These are phyloP conservation scores for Ashinkailepas kermadecensis DNA, from an alignment of 2,888 invertebrate species.

Conservation along the genomic window DNA sequence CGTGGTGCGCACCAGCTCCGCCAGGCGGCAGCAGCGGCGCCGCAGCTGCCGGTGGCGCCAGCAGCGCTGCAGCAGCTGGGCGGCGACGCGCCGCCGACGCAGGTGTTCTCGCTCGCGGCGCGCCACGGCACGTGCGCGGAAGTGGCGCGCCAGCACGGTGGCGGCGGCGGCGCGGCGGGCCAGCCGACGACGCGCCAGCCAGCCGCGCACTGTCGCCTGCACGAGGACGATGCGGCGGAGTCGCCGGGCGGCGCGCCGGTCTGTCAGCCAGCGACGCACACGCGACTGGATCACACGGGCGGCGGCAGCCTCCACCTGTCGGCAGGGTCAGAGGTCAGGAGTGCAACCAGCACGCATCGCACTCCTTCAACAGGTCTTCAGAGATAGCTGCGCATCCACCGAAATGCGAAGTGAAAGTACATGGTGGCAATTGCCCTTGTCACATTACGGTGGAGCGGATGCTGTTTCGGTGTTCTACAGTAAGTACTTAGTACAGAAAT, in stretches of 20 bases:
- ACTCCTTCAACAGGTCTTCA: too few species aligned
- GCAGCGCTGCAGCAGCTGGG: constrained; percentile 27
- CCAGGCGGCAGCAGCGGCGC: constrained; percentile 18
- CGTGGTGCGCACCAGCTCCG: constrained; percentile 9
- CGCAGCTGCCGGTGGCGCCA: constrained; percentile 25
- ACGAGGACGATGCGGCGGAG: constrained; percentile 26
- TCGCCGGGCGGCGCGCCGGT: constrained; percentile 7
- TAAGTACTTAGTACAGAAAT: too few species aligned
- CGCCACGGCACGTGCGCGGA: not conserved
- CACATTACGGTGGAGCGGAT: not conserved
- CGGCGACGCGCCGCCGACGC: constrained; percentile 24
- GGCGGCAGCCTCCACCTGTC: constrained; percentile 32
- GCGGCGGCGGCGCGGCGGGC: constrained; percentile 19
- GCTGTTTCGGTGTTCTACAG: too few species aligned
- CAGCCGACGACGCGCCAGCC: constrained; percentile 17
- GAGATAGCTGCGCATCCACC: too few species aligned
- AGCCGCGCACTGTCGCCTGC: constrained; percentile 30
- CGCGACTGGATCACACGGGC: constrained; percentile 31
- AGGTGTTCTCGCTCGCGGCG: not conserved
- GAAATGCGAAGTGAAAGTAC: not conserved
- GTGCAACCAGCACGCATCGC: not conserved
- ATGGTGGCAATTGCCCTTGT: not conserved
- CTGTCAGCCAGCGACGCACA: constrained; percentile 24
- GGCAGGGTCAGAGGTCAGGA: not conserved
- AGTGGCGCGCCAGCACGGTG: constrained; percentile 22